A percentile compares a stretch with the other conserved stretches of the same genome.
phyloP scores from a whole-genome alignment of 2,888 invertebrate genomes.

The Pachydiplax longipennis region DNA sequence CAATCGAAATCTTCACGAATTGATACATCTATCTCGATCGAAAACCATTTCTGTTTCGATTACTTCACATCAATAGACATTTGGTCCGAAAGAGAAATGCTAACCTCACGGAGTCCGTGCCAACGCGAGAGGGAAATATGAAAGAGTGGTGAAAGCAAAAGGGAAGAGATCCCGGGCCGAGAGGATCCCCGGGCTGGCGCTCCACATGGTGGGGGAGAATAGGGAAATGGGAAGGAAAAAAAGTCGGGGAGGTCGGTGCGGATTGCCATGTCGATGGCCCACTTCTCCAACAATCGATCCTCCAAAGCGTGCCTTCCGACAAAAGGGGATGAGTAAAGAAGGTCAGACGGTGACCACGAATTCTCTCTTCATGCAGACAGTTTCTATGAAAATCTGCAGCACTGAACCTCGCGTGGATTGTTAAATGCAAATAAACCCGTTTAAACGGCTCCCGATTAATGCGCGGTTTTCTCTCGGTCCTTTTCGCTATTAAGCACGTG shows the following conservation, averaged over 20 bases:
- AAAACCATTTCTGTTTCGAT: too few relatives aligned
- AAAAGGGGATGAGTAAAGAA: not conserved
- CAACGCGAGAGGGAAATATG: not conserved
- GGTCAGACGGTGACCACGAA: not conserved
- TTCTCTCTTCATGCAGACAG: too few relatives aligned
- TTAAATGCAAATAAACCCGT: too few relatives aligned
- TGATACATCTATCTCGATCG: too few relatives aligned
- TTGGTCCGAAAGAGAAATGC: not conserved
- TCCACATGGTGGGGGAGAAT: not conserved
- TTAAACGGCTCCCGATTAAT: too few relatives aligned
- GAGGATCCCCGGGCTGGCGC: not conserved
- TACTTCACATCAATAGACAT: not conserved
- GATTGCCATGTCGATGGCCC: conserved; percentile 39
- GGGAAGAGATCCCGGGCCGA: not conserved
- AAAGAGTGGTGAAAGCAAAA: not conserved
- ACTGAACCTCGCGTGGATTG: too few relatives aligned
- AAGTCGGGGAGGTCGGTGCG: not conserved
- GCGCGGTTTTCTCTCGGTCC: too few relatives aligned
- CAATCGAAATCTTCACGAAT: too few relatives aligned
- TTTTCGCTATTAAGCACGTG: too few relatives aligned
- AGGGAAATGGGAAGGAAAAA: not conserved
- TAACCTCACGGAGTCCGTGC: not conserved
- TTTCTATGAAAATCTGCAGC: too few relatives aligned
- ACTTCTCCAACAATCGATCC: conserved; percentile 28
- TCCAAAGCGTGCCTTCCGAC: not conserved